Conservation (phyloP, 2,113 vertebrate genomes). For the Ciconia boyciana region DNA sequence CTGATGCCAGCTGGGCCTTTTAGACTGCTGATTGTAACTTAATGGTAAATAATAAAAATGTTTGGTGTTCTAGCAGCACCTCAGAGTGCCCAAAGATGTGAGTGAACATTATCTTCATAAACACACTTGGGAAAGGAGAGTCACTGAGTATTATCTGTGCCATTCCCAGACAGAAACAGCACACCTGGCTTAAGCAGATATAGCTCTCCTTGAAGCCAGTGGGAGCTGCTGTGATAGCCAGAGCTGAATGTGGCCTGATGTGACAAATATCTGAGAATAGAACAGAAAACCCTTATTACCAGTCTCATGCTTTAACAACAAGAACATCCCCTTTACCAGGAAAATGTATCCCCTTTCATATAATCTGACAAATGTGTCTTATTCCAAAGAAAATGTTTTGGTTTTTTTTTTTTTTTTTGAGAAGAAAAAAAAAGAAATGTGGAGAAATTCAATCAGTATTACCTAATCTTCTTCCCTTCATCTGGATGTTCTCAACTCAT, state of each 20-base stretch:
- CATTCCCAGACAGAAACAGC: neutral
- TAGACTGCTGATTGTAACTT: neutral
- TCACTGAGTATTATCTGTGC: neutral
- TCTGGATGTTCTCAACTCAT: constrained; percentile 56
- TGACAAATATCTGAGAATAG: neutral
- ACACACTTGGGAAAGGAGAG: neutral
- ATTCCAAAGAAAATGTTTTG: constrained; percentile 42
- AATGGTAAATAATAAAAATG: neutral
- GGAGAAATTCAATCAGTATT: constrained; percentile 39
- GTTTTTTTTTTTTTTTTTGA: too few relatives aligned
- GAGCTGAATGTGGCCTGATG: neutral
- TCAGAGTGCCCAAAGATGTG: neutral
- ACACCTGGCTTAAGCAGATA: neutral
- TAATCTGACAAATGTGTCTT: neutral
- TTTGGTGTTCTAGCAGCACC: neutral
- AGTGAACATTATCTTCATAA: neutral
- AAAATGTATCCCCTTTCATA: neutral
- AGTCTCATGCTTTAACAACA: neutral
- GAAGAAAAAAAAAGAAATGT: neutral
- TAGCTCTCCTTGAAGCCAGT: neutral
- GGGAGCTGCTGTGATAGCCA: neutral
- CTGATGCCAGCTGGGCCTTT: neutral
- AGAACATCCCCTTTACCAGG: neutral
- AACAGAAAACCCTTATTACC: neutral
- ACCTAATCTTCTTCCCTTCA: constrained; percentile 38